phyloP scores from a whole-genome alignment of 1,140 invertebrate genomes.

The Octopus sinensis region DNA sequence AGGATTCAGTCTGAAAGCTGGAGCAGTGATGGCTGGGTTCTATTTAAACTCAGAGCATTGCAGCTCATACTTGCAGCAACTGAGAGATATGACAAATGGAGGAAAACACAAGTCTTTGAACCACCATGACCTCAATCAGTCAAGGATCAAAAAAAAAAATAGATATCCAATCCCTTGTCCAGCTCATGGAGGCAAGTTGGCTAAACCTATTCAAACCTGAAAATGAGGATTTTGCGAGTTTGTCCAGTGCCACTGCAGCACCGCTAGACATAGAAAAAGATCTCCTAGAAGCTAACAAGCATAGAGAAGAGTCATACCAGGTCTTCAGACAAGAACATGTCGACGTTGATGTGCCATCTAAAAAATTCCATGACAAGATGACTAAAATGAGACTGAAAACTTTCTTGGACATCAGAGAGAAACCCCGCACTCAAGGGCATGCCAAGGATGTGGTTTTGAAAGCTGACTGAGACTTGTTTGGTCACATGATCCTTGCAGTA shows the following conservation, averaged over 20 bases:
- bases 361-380: not conserved
- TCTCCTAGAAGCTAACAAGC: constrained; percentile 9
- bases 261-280: constrained; percentile 8
- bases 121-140: not conserved
- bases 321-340: constrained; percentile 12
- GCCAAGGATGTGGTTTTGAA: constrained; percentile 17
- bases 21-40: not conserved
- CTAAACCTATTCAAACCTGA: constrained; percentile 15
- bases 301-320: not conserved
- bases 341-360: not conserved
- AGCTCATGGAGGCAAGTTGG: constrained; percentile 11
- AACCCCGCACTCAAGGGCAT: constrained; percentile 12
- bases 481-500: constrained; percentile 19
- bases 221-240: constrained; percentile 4
- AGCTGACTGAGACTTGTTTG: constrained; percentile 24
- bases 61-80: not conserved
- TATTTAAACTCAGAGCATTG: constrained; percentile 16
- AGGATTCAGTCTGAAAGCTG: constrained; percentile 15
- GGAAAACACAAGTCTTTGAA: not conserved
- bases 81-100: constrained; percentile 12
- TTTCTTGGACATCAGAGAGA: constrained; percentile 13
- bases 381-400: constrained; percentile 17
- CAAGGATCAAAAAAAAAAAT: constrained; percentile 18
- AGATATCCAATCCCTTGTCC: constrained; percentile 13
- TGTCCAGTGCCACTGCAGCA: constrained; percentile 17